Evolutionary conservation across 2,113 vertebrate species (phyloP), one percentile per base, ranked within the genome.

Genomic region (Hydrolagus affinis): DNA sequence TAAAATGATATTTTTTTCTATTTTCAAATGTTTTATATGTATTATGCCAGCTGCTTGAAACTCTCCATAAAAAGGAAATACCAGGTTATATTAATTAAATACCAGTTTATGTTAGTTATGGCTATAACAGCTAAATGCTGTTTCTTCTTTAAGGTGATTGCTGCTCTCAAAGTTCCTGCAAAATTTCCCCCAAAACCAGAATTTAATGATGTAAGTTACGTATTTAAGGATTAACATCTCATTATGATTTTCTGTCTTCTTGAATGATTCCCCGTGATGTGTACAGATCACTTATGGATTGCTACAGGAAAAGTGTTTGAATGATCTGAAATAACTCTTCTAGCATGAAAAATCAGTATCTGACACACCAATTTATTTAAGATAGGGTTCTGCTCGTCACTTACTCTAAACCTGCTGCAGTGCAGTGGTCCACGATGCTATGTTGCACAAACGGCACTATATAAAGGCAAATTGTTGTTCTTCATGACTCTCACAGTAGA

Each of bases 201-300:
- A 4, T 4, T 86, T 8, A 92, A 94, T 30, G 93, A 94, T 90
- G 93, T 94, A 90, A 89, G 92, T 19, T 11, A 70, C 30, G 12
- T 70, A 6, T 80, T 23, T 15, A 11, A 15, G 8, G 14, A 64
- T 6, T 64, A 64, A 28, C 8, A 80, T 23, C 10, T 78, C 4
- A 44, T 44, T 44, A 44, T 44, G 44, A 44, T 44, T 44, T 25
- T 11, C 1, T 77, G 56, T 64, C 2, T 73, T 72, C 10, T 71
- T n/a, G 57, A 2, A 78, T 60, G 10, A 23, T 78, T 64, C 12
- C 9, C 8, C 28, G 14, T 80, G 59, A 64, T 9, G 60, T 80
- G 23, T 28, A 7, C 28, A 56, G 0, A 80, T 17, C 28, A 21
- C 7, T 15, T 62, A 7, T 64, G 17, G 60, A 15, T 9, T 19